Evolutionary conservation across 2,888 invertebrate species (phyloP).

Genomic region (Plagodis pulveraria): DNA sequence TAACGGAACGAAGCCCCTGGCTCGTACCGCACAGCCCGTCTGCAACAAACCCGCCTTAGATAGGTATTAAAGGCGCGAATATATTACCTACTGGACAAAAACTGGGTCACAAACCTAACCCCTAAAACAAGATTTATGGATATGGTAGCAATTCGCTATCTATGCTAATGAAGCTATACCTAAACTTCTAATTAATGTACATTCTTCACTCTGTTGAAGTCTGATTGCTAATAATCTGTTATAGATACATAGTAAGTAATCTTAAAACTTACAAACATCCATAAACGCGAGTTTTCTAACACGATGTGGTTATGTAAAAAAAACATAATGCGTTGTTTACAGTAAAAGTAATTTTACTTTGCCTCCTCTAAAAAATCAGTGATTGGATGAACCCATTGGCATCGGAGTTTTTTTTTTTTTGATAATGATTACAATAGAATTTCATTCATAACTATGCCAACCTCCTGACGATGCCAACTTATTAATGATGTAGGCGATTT

Average conservation of each 20-base stretch:
- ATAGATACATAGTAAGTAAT: background rate
- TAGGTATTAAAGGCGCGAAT: slow-evolving; percentile 45
- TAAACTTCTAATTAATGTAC: background rate
- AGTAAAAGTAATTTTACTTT: no score
- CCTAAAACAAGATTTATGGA: slow-evolving; percentile 23
- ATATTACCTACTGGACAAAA: slow-evolving; percentile 46
- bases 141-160: slow-evolving; percentile 13
- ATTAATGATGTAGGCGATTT: no score
- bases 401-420: no score
- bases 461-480: no score
- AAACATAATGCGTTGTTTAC: no score
- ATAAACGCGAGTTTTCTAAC: no score
- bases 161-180: slow-evolving; percentile 19
- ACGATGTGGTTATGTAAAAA: no score
- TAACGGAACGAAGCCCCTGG: slow-evolving; percentile 41
- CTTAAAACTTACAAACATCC: background rate
- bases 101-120: slow-evolving; percentile 46
- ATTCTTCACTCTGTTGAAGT: background rate
- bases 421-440: no score
- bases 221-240: background rate
- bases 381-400: no score
- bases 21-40: slow-evolving; percentile 23
- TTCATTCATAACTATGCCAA: no score
- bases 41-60: slow-evolving; percentile 47
- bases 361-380: no score